Percentiles rank a stretch among this genome's conserved stretches.
These are phyloP conservation scores for Halyomorpha halys DNA, from an alignment of 1,140 invertebrate genomes.

Conservation along the genomic window DNA sequence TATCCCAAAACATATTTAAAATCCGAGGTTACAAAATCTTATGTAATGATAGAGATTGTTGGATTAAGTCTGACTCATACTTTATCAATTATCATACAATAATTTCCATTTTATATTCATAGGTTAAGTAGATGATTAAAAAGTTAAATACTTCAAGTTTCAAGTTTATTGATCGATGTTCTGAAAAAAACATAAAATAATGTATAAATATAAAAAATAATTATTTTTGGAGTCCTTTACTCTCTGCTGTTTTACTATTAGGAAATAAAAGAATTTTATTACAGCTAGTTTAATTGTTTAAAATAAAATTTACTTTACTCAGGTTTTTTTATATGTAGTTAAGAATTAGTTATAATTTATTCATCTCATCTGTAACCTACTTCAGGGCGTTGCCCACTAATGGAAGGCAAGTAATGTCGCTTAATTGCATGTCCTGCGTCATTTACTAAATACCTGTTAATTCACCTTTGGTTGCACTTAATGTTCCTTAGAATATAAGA, in stretches of 20 bases:
- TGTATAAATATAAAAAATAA: too few species aligned
- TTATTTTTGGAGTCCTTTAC: background rate
- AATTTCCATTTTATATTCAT: too few species aligned
- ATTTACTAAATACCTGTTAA: slow-evolving; percentile 12
- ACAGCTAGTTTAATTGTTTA: background rate
- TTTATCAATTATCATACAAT: too few species aligned
- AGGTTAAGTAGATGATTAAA: too few species aligned
- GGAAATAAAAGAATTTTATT: background rate
- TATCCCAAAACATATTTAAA: too few species aligned
- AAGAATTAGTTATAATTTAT: slow-evolving; percentile 2
- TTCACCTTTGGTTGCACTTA: slow-evolving; percentile 6
- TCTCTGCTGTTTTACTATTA: background rate
- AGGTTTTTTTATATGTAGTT: slow-evolving; percentile 1
- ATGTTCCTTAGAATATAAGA: background rate
- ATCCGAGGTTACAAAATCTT: too few species aligned
- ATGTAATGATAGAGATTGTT: too few species aligned
- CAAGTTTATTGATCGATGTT: too few species aligned
- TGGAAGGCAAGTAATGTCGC: slow-evolving; percentile 25
- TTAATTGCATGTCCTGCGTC: slow-evolving; percentile 24
- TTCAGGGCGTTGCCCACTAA: slow-evolving; percentile 15
- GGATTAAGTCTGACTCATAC: too few species aligned
- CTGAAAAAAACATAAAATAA: too few species aligned
- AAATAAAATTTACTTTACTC: too few species aligned
- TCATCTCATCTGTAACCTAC: slow-evolving; percentile 4
- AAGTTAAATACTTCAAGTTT: too few species aligned